phyloP scores from a whole-genome alignment of 2,888 invertebrate species.

The Stenodera caucasica region DNA sequence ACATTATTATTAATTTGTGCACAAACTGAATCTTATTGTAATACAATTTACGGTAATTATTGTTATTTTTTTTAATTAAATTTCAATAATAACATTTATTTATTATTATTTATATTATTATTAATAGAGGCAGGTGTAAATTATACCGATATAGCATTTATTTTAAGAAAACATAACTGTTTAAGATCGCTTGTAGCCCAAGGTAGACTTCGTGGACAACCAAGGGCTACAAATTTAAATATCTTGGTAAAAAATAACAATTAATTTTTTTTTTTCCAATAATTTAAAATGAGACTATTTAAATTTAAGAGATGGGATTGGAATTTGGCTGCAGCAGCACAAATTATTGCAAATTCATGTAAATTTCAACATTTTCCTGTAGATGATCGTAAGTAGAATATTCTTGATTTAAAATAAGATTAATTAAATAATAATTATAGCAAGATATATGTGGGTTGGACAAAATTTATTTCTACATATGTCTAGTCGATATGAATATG shows the following conservation, averaged over 20 bases:
- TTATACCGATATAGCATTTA: neutral
- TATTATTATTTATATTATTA: no score
- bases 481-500: conserved; percentile 18
- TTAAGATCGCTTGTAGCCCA: conserved; percentile 1
- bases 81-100: no score
- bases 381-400: conserved; percentile 21
- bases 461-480: conserved; percentile 34
- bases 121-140: conserved; percentile 1
- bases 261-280: neutral
- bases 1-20: no score
- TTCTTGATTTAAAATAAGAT: neutral
- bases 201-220: conserved; percentile 14
- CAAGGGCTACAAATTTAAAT: conserved; percentile 2
- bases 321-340: conserved; percentile 34
- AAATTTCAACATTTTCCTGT: conserved; percentile 23
- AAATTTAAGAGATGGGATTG: conserved; percentile 35
- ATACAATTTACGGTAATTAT: neutral
- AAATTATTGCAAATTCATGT: conserved; percentile 35
- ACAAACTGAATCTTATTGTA: neutral
- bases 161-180: conserved; percentile 11
- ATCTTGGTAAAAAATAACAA: neutral
- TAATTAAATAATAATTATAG: conserved; percentile 26
- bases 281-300: neutral
- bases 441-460: conserved; percentile 33
- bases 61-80: no score